A percentile compares a stretch with the other conserved stretches of the same genome.
Evolutionary conservation across 2,888 invertebrate genomes (phyloP).

Genomic region (Xylota sylvarum): DNA sequence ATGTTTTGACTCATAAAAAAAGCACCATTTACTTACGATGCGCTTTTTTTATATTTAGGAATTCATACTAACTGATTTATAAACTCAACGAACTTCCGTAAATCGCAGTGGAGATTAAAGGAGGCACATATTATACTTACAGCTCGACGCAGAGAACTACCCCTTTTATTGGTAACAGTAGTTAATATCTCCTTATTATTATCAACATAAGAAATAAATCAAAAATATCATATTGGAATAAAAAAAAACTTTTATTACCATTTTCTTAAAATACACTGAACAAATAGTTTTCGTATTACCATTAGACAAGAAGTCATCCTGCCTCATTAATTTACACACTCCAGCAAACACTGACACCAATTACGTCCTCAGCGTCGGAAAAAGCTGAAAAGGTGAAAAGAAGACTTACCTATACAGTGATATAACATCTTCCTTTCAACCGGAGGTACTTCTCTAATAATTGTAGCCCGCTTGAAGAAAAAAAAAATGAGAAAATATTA

Average conservation of each 20-base stretch:
- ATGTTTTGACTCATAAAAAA: too few relatives aligned
- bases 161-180: too few relatives aligned
- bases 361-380: conserved; percentile 16
- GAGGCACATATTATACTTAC: too few relatives aligned
- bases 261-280: conserved; percentile 27
- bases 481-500: conserved; percentile 60
- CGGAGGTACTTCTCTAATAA: conserved; percentile 48
- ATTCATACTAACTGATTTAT: too few relatives aligned
- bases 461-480: conserved; percentile 71
- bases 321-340: conserved; percentile 11
- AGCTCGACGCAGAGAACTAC: too few relatives aligned
- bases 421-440: conserved; percentile 56
- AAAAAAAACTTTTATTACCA: conserved; percentile 27
- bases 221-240: conserved; percentile 1
- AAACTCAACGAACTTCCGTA: too few relatives aligned
- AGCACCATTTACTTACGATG: too few relatives aligned
- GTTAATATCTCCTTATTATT: not conserved
- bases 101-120: too few relatives aligned
- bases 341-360: conserved; percentile 34
- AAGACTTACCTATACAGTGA: conserved; percentile 61
- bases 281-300: conserved; percentile 26
- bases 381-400: conserved; percentile 60
- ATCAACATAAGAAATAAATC: not conserved
- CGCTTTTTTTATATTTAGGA: too few relatives aligned
- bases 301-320: conserved; percentile 30